Base-by-base conservation (phyloP, 2,888 invertebrate genomes). In the Thalpophila matura region DNA sequence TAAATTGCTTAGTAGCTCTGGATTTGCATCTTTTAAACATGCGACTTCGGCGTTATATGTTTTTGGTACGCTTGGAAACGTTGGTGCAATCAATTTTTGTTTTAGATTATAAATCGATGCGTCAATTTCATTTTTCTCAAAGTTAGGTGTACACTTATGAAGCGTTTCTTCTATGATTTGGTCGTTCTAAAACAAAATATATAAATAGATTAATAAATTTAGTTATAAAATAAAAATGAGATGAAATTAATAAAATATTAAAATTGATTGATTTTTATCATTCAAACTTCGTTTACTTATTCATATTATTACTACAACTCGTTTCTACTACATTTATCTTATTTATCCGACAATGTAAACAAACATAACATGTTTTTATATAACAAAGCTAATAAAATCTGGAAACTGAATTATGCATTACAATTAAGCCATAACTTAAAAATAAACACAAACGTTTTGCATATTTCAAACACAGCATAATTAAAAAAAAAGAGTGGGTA, bases 121-220 rank as follows among this genome's bases (percentile, higher is more conserved):
- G 3, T 47, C 47, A 33, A 47, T 33, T 12, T 4, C 35, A 35
- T 47, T 47, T 47, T 47, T 47, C 2, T 22, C 24, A n/a, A 47
- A 47, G 35, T 47, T 33, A n/a, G 47, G 47, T 14, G 22, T 9
- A 47, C 47, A 47, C n/a, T 29, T 18, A 46, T 46, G 46, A 33
- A 29, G 29, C 29, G 29, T 29, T 29, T 29, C 29, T 10, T 29
- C 29, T 12, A 29, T 29, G 7, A 29, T 29, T 29, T 29, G 29
- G 12, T 29, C 29, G 29, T 29, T 29, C 29, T 29, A 79, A 80
- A 24, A 24, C 24, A 24, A 24, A 24, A 24, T 24, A 24, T 4
- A 24, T 24, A 42, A 20, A 38, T 38, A 38, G 38, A 38, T 38
- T 38, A 20, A 38, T 38, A 38, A 38, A 38, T 38, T 38, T 38